Conservation (phyloP, 2,113 vertebrate species). For the Arenaria interpres region DNA sequence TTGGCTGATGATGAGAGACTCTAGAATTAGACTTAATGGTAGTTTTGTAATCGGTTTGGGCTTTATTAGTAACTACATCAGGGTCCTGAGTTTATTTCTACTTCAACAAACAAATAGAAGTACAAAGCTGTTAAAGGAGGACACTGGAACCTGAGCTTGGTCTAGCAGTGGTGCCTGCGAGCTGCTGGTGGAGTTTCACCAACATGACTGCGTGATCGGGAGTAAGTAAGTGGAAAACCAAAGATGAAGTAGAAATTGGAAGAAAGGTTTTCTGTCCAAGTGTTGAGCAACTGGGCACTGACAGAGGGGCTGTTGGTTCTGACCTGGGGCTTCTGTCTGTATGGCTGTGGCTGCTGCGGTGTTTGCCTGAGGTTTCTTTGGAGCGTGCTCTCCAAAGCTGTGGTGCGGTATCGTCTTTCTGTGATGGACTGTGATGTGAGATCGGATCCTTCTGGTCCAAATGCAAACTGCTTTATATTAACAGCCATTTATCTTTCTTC, state of each 20-base stretch:
- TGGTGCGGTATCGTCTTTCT: background rate
- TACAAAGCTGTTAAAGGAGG: background rate
- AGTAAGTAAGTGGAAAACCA: background rate
- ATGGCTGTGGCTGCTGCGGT: accelerated
- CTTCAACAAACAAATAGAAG: background rate
- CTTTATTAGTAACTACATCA: background rate
- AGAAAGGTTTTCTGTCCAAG: background rate
- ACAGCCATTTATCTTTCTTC: slow-evolving; percentile 5
- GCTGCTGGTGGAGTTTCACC: background rate
- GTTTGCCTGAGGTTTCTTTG: background rate
- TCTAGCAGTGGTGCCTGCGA: background rate
- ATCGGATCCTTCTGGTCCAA: background rate
- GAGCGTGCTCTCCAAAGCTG: background rate
- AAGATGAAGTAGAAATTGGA: background rate
- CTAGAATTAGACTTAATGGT: background rate
- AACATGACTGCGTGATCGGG: background rate
- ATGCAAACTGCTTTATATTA: background rate
- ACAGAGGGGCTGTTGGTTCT: background rate
- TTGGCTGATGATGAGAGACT: background rate
- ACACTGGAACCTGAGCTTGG: background rate
- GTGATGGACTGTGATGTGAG: background rate
- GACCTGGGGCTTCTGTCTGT: background rate
- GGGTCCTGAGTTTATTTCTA: background rate
- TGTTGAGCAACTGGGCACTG: background rate
- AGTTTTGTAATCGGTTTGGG: background rate